These are phyloP conservation scores for Ctenosaura bakeri DNA, from an alignment of 2,797 vertebrate genomes.

Conservation along the genomic window DNA sequence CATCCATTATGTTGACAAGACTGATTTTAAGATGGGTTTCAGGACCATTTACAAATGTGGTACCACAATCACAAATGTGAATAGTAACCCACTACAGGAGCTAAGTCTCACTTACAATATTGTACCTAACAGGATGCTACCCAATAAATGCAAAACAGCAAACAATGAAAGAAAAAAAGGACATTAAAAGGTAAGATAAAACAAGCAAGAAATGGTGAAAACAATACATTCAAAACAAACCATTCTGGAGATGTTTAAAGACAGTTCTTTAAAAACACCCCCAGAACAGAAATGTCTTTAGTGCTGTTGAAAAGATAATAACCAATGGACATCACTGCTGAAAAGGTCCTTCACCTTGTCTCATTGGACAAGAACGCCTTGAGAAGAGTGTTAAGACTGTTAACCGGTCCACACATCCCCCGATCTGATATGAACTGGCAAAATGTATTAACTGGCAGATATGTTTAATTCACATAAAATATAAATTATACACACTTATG, in stretches of 20 bases:
- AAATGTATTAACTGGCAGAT: too few species aligned
- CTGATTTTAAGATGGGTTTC: too few species aligned
- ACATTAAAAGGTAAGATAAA: neutral
- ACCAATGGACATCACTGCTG: neutral
- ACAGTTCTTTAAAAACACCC: neutral
- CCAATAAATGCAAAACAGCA: neutral
- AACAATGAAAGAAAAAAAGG: neutral
- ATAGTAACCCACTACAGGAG: too few species aligned
- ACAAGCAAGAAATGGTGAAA: neutral
- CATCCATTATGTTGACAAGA: too few species aligned
- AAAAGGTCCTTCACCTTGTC: neutral
- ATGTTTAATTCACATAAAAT: too few species aligned
- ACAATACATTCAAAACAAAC: neutral
- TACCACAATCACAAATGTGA: too few species aligned
- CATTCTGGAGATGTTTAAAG: neutral
- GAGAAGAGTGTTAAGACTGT: neutral
- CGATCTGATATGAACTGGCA: too few species aligned
- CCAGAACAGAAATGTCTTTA: neutral
- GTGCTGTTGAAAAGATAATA: neutral
- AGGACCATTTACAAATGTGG: too few species aligned
- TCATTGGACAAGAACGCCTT: neutral
- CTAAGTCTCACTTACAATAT: too few species aligned
- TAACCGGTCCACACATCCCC: too few species aligned
- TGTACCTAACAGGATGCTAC: too few species aligned
- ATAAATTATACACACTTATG: too few species aligned